Evolutionary conservation across 2,113 vertebrate genomes (phyloP).

Genomic region (Clupea harengus): DNA sequence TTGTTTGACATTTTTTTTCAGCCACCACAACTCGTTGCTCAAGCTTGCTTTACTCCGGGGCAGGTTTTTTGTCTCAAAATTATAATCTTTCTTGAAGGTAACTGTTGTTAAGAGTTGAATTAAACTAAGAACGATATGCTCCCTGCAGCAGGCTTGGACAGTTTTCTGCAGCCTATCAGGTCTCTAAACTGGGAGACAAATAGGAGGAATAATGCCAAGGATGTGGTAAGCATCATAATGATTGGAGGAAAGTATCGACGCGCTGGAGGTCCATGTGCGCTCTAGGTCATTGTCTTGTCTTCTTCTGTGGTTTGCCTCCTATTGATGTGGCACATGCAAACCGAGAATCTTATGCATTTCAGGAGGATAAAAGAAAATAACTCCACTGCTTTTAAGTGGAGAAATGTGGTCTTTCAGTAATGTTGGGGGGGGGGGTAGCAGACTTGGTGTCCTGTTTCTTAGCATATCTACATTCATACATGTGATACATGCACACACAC

Average conservation of each 20-base stretch:
- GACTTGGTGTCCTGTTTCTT: neutral
- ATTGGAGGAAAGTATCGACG: neutral
- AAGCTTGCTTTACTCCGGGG: neutral
- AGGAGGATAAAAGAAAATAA: neutral
- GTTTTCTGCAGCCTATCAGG: neutral
- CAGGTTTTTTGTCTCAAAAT: neutral
- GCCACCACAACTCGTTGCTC: neutral
- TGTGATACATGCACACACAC: neutral
- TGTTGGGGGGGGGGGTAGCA: neutral
- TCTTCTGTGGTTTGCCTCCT: constrained; percentile 12
- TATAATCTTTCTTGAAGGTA: neutral
- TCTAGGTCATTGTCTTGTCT: neutral
- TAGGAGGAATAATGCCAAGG: neutral
- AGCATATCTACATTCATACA: neutral
- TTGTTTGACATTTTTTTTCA: neutral
- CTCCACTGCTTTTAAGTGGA: neutral
- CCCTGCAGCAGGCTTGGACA: neutral
- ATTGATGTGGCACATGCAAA: constrained; percentile 44
- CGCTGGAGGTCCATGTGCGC: neutral
- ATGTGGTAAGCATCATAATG: neutral
- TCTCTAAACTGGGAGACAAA: neutral
- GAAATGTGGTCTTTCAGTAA: neutral
- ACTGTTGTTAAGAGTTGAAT: neutral
- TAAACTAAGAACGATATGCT: neutral
- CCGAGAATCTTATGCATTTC: neutral